Percentiles rank a stretch among this genome's conserved stretches.
These are phyloP conservation scores for Pyrochroa serraticornis DNA, from an alignment of 2,888 invertebrate genomes.

Conservation along the genomic window DNA sequence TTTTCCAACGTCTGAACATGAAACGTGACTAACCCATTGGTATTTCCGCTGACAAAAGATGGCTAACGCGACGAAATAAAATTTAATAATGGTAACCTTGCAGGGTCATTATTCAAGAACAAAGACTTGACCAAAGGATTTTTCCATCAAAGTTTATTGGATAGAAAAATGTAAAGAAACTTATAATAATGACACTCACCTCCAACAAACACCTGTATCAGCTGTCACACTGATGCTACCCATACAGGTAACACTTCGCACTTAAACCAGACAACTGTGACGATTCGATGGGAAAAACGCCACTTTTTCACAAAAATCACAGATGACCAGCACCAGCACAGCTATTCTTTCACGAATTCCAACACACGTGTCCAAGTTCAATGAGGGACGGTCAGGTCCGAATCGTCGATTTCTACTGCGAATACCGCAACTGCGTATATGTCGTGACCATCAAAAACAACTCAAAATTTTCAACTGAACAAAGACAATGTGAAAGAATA, in stretches of 20 bases:
- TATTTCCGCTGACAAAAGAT: slow-evolving; percentile 22
- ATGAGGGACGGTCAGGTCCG: too few relatives aligned
- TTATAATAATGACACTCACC: slow-evolving; percentile 5
- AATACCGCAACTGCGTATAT: too few relatives aligned
- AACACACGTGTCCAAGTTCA: slow-evolving; percentile 1
- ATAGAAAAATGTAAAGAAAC: not conserved
- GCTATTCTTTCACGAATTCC: not conserved
- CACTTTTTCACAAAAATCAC: not conserved
- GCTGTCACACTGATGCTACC: too few relatives aligned
- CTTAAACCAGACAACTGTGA: too few relatives aligned
- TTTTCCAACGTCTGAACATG: not conserved
- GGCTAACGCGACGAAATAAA: slow-evolving; percentile 8
- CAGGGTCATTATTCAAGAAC: slow-evolving; percentile 15
- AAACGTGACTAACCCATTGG: slow-evolving; percentile 24
- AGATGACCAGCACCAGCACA: slow-evolving; percentile 1
- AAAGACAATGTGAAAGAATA: not conserved
- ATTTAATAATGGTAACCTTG: slow-evolving; percentile 22
- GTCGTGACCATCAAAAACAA: too few relatives aligned
- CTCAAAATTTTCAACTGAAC: too few relatives aligned
- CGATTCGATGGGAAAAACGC: not conserved
- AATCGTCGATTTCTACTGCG: too few relatives aligned
- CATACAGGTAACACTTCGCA: too few relatives aligned
- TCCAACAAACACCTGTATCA: not conserved
- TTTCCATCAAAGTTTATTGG: not conserved
- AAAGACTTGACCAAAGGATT: not conserved